Evolutionary conservation across 2,113 vertebrate species (phyloP), one percentile per base, ranked within the genome.

Genomic region (Erythrolamprus reginae): DNA sequence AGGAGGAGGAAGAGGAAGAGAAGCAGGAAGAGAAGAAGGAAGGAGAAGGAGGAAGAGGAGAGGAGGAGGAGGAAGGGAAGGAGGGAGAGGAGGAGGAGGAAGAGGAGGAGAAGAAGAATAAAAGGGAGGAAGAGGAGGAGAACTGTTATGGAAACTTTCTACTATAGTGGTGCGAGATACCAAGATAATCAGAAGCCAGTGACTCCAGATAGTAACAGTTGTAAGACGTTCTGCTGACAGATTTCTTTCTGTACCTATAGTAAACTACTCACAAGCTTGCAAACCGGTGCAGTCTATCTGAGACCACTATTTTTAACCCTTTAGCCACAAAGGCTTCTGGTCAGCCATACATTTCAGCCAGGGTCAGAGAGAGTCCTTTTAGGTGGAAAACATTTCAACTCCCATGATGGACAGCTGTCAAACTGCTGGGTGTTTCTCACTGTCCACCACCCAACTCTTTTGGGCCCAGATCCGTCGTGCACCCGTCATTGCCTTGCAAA

Each of bases 351-450:
- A 1, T 17, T 61, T 17, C 8, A 3, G n/a, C n/a, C 1, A 2
- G 92, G 91, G 92, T 91, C 55, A 52, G 85, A 13, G 92, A 52
- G 85, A 13, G 92, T 94, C 94, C 85, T 86, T 48, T 3, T 5
- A 91, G 26, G 82, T 48, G 65, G 90, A 90, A 88, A 3, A 0
- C 48, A 90, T 91, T 92, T 6, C 0, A 61, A 83, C 92, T 91
- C 88, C 92, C 50, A 55, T 83, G 47, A 92, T 93, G 95, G 94
- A 94, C 53, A 58, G 2, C 2, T 1, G 93, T 94, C 94, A 96
- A 86, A 82, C 65, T 15, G 82, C 82, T 89, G 89, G 61, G 3
- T 1, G 42, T 92, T 95, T 90, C 88, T 93, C 88, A 89, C 92
- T 90, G 84, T 93, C 93, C 94, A 3, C 70, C 70, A 0, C 33